Base-by-base conservation (phyloP, 2,888 invertebrate species). In the Willowsia nigromaculata region DNA sequence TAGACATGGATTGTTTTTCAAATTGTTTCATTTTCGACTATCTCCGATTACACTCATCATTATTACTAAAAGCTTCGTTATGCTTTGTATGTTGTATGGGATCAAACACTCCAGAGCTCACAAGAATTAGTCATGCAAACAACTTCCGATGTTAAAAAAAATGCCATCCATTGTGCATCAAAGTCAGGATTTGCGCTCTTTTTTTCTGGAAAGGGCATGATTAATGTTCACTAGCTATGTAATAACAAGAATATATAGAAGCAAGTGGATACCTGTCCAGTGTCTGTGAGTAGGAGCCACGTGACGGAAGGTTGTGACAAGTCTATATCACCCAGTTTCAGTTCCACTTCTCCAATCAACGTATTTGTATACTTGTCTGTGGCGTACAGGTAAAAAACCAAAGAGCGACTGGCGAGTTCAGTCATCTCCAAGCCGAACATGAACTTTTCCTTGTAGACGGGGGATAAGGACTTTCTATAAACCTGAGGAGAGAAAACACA, bases 361-460 rank as follows among this genome's bases (percentile, higher is more conserved):
- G 96, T 95, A 93, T 96, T 96, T 81, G 95, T 95, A 85, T 94
- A 95, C 90, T 96, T 95, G 93, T 96, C 96, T 37, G 95, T 95
- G 92, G 95, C 95, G 93, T 96, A 96, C 83, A 96, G 94, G 93
- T 96, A 96, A 93, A 96, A 96, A 93, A 95, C 95, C 15, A 96
- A 94, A 0, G 95, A 95, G 91, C 96, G 92, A 59, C 95, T 94
- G 25, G 95, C 94, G 80, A 96, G 94, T 90, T 96, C 95, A 59
- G 95, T 94, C 56, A 95, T 94, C 90, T 95, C 96, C 91, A 96
- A 94, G 37, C 94, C 94, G 91, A 95, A 97, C 91, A 96, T 94
- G 93, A 97, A 97, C 89, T 96, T 95, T 93, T 97, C 97, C 93
- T 97, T 96, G 94, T 96, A 97, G 89, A 96, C 95, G 0, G 97